Evolutionary conservation across 2,888 invertebrate species (phyloP).

Genomic region (Epinotia bilunana): DNA sequence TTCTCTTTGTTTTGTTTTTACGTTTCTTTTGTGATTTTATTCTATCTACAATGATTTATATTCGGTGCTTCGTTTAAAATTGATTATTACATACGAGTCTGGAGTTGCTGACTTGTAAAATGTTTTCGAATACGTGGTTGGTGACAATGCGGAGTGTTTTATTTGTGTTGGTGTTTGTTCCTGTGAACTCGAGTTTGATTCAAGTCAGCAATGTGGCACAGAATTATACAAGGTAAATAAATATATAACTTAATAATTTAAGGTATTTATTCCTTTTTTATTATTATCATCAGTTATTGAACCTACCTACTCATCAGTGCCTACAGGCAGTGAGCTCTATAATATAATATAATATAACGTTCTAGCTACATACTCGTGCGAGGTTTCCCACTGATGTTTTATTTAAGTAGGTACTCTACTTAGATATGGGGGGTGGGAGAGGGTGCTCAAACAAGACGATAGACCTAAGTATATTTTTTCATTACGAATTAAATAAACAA

Average conservation of each 20-base stretch:
- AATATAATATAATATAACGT: too few relatives aligned
- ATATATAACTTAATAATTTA: neutral
- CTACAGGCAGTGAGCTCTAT: too few relatives aligned
- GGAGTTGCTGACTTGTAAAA: constrained; percentile 11
- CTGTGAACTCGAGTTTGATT: constrained; percentile 43
- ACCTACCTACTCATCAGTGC: too few relatives aligned
- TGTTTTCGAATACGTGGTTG: constrained; percentile 6
- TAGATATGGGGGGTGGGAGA: too few relatives aligned
- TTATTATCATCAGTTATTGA: too few relatives aligned
- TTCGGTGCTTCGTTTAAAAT: constrained; percentile 7
- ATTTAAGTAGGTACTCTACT: too few relatives aligned
- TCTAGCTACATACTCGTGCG: too few relatives aligned
- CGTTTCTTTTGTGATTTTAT: neutral
- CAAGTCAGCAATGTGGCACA: constrained; percentile 44
- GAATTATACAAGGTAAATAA: constrained; percentile 51
- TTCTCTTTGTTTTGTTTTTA: neutral
- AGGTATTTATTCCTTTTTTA: neutral
- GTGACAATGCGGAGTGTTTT: constrained; percentile 48
- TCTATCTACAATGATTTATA: neutral
- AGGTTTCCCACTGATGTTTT: too few relatives aligned
- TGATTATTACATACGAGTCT: too few relatives aligned
- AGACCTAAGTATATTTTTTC: too few relatives aligned
- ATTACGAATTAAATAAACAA: too few relatives aligned
- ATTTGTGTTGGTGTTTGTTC: constrained; percentile 49
- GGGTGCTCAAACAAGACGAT: too few relatives aligned